Evolutionary conservation across 2,888 invertebrate species (phyloP), one percentile per base, ranked within the genome.

Genomic region (Drosophila planitibia): DNA sequence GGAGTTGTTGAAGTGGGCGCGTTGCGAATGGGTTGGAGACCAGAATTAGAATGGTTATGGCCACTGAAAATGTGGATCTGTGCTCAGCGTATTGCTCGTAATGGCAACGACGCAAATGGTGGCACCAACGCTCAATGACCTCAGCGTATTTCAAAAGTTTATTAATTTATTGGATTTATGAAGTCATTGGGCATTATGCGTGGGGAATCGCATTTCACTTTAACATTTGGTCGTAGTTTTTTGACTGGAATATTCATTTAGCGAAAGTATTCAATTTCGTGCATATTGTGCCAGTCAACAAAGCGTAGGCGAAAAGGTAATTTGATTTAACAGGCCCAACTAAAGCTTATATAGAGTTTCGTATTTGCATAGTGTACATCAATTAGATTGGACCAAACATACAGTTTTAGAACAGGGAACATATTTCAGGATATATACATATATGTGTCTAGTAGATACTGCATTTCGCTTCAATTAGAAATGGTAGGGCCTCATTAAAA

Each of bases 111-210:
- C 67, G 67, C 53, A 71, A 79, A 77, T 65, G 60, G 52, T 44
- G 62, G 58, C 67, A 62, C 39, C 37, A 55, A 57, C 74, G 84
- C 85, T 67, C 85, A 87, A 90, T 86, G 85, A 91, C 85, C 85
- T 86, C 85, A 90, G 91, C 85, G 91, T 87, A 85, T 91, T 85
- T 85, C 74, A 87, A 91, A 86, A 86, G 85, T 86, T 91, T 86
- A 86, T 86, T 91, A 91, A 86, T 86, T 91, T 86, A 86, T 86
- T 86, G 91, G 85, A 91, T 91, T 91, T 90, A 86, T 86, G 85
- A 86, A 86, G 85, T 86, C 85, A 91, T 91, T 90, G 77, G 74
- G 83, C 73, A 85, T 90, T 90, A 85, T 90, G 88, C 88, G 85
- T 82, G 70, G 84, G 67, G 68, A 82, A 74, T 82, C 79, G 81